Conservation (phyloP, 2,113 vertebrate genomes). For the Ovibos moschatus region DNA sequence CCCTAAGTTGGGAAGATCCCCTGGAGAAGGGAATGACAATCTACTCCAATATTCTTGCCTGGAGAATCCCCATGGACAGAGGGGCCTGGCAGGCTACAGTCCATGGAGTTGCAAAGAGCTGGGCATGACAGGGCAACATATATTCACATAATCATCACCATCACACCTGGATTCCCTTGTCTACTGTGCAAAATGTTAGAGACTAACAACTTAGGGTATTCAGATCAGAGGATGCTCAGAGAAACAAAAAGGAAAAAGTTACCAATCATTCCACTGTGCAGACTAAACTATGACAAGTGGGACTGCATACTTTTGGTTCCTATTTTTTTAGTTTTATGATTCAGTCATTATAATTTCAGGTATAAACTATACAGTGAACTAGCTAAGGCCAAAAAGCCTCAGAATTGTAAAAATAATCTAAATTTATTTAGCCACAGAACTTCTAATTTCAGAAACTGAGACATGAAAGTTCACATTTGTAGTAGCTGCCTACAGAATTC, state of each 20-base stretch:
- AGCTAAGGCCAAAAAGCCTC: background rate
- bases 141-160: background rate
- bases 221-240: conserved; percentile 8
- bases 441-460: background rate
- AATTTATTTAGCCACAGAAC: conserved; percentile 23
- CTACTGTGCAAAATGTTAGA: background rate
- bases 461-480: background rate
- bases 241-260: conserved; percentile 2
- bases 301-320: background rate
- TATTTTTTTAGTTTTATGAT: conserved; percentile 39
- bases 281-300: background rate
- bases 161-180: background rate
- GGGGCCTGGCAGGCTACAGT: background rate
- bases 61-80: background rate
- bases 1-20: background rate
- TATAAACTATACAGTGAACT: background rate
- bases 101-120: background rate
- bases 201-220: background rate
- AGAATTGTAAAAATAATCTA: conserved; percentile 21
- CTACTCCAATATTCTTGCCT: background rate
- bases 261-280: background rate
- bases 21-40: background rate
- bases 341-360: background rate
- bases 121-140: background rate
- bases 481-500: conserved; percentile 9